Conservation (phyloP, 2,797 vertebrate genomes). For the Cynodonichthys magdalenae region DNA sequence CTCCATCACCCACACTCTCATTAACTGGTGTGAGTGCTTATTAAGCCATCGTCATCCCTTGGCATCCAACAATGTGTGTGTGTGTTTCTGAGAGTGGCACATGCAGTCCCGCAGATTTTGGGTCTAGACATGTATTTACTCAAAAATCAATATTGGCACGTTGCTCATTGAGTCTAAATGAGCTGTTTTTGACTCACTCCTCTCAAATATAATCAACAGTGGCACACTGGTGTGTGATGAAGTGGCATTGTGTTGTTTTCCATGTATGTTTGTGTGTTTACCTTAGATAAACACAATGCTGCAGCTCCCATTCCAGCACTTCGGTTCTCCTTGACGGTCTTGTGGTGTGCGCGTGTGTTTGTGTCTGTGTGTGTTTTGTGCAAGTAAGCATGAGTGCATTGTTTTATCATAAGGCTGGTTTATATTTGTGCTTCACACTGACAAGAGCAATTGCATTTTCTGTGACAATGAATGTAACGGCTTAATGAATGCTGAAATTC, state of each 20-base stretch:
- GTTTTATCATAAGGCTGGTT: conserved; percentile 27
- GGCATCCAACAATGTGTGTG: conserved; percentile 32
- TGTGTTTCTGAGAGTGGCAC: conserved; percentile 5
- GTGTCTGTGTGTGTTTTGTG: no score
- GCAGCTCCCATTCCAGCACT: conserved; percentile 29
- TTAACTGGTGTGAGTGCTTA: conserved; percentile 73
- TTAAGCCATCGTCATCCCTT: conserved; percentile 69
- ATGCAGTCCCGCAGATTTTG: conserved; percentile 36
- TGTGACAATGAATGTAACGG: no score
- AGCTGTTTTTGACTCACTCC: conserved; percentile 37
- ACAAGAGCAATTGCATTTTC: conserved; percentile 22
- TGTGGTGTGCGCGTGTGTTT: neutral
- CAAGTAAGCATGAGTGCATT: conserved; percentile 3
- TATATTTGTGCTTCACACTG: conserved; percentile 18
- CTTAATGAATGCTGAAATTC: no score
- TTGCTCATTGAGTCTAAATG: conserved; percentile 39
- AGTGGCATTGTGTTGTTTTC: conserved; percentile 24
- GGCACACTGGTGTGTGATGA: conserved; percentile 23
- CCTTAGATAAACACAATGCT: conserved; percentile 7
- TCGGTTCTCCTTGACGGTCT: conserved; percentile 23
- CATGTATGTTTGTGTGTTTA: neutral
- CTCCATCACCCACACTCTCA: conserved; percentile 62
- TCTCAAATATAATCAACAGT: conserved; percentile 32
- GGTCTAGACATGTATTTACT: conserved; percentile 60
- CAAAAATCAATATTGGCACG: conserved; percentile 55